These are phyloP conservation scores for Lanius ludovicianus DNA, from an alignment of 2,113 vertebrate species.

Conservation along the genomic window DNA sequence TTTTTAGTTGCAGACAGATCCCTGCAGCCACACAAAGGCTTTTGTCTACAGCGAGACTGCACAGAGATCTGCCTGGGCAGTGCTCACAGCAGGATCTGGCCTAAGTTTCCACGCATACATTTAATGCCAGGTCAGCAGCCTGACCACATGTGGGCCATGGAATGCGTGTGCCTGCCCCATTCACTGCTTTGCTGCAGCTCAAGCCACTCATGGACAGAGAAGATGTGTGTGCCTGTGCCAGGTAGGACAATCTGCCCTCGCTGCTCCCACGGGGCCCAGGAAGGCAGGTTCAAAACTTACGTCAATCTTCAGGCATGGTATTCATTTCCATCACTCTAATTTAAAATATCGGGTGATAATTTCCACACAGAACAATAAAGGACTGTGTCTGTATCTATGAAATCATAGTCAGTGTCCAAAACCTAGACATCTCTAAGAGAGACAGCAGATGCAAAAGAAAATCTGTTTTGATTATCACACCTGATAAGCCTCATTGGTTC, in stretches of 20 bases:
- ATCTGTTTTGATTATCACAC: constrained; percentile 61
- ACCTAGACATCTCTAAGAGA: neutral
- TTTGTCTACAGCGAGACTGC: neutral
- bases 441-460: constrained; percentile 34
- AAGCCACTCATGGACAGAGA: neutral
- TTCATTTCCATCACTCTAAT: neutral
- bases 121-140: neutral
- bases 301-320: neutral
- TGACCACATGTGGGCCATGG: rapidly evolving
- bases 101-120: neutral
- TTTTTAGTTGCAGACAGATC: neutral
- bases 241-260: neutral
- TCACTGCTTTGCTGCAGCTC: neutral
- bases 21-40: neutral
- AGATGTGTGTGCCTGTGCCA: rapidly evolving
- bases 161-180: neutral
- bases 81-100: neutral
- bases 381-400: neutral
- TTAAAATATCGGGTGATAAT: neutral
- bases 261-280: neutral
- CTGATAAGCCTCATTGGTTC: constrained; percentile 60
- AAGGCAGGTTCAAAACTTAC: neutral
- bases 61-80: neutral
- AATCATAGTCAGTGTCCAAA: neutral
- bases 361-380: neutral